Conservation (phyloP, 1,140 invertebrate species). For the Zaprionus ghesquierei region DNA sequence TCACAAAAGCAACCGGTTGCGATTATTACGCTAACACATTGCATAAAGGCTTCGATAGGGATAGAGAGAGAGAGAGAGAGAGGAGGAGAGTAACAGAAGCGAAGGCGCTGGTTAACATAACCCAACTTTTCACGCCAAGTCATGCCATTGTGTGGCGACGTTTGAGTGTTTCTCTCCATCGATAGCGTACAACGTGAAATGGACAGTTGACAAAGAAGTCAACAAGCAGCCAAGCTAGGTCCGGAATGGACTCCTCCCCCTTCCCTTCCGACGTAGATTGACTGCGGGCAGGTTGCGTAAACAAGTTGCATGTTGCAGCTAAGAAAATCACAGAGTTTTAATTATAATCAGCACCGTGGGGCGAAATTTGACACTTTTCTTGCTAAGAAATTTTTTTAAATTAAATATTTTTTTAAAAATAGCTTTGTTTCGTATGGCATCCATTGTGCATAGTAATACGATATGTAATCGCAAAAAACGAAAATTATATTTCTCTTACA, state of each 20-base stretch:
- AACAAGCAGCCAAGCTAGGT: background rate
- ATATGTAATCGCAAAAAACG: too few relatives aligned
- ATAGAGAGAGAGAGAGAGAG: background rate
- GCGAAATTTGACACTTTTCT: background rate
- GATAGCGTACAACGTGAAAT: background rate
- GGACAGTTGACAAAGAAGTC: background rate
- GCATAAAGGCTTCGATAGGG: slow-evolving; percentile 23
- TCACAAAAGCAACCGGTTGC: slow-evolving; percentile 44
- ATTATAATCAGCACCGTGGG: background rate
- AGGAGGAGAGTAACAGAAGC: background rate
- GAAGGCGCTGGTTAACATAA: background rate
- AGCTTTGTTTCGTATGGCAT: too few relatives aligned
- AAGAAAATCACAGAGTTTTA: too few relatives aligned
- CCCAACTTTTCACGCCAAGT: background rate
- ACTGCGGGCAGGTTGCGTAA: background rate
- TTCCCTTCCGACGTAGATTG: background rate
- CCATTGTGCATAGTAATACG: too few relatives aligned
- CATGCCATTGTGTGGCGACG: background rate
- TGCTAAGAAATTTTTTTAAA: too few relatives aligned
- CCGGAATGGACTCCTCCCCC: background rate
- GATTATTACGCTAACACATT: slow-evolving; percentile 57
- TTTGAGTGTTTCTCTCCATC: slow-evolving; percentile 1
- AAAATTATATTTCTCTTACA: too few relatives aligned
- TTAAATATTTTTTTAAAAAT: background rate
- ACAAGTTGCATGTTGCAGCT: background rate